Percentiles rank a stretch among this genome's conserved stretches.
These are phyloP conservation scores for Microtus oregoni DNA, from an alignment of 2,113 vertebrate species.

Conservation along the genomic window DNA sequence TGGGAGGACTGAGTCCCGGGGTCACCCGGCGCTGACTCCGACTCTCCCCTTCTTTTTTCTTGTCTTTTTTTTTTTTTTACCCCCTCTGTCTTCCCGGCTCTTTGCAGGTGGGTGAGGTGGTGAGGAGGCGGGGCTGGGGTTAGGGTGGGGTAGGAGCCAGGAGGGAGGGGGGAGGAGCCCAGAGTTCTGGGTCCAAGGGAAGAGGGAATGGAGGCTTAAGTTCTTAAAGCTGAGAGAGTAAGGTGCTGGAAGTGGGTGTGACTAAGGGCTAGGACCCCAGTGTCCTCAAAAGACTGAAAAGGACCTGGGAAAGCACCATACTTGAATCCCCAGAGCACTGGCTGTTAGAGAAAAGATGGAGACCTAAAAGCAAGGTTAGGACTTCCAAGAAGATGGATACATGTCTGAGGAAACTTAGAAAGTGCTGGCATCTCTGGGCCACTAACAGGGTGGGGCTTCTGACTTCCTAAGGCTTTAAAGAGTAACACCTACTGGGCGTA, in stretches of 20 bases:
- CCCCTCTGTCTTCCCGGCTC: not conserved
- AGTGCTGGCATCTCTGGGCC: not conserved
- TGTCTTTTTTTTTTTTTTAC: conserved; percentile 10
- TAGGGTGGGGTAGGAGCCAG: not conserved
- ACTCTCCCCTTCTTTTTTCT: not conserved
- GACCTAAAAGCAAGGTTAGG: not conserved
- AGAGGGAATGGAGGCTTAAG: conserved; percentile 16
- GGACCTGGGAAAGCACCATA: not conserved
- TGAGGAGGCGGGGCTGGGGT: conserved; percentile 11
- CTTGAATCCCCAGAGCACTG: not conserved
- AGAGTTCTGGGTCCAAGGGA: not conserved
- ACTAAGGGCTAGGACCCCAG: not conserved
- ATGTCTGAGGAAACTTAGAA: not conserved
- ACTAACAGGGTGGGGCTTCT: not conserved
- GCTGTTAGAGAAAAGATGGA: not conserved
- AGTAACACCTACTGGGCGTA: not conserved
- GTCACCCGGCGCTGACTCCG: not conserved
- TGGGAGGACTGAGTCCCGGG: not conserved
- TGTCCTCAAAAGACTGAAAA: not conserved
- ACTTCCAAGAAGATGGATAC: not conserved
- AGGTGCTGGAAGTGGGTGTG: not conserved
- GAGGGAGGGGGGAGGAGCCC: not conserved
- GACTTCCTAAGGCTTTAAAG: not conserved
- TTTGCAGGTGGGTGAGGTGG: conserved; percentile 80
- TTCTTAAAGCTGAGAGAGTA: not conserved